Base-by-base conservation (phyloP, 2,888 invertebrate species). In the Eupithecia pulchellata region DNA sequence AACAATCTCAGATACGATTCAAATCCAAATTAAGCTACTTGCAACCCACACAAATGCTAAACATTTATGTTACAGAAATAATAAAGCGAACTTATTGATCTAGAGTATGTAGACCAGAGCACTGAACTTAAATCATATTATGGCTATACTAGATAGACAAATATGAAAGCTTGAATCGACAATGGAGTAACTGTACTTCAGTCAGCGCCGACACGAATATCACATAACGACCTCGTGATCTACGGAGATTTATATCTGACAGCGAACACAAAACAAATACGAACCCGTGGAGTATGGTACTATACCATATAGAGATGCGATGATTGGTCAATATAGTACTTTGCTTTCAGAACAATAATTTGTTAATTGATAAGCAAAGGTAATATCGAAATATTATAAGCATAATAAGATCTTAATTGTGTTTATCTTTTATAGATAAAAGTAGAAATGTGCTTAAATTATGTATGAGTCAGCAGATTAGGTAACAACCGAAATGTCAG, bases 171-270 rank as follows among this genome's bases (percentile, higher is more conserved):
- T 91, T 87, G 88, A 91, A 91, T 90, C 89, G 89, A 92, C 93
- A 93, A 93, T 92, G 85, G 91, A 81, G 82, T 93, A 94, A 92
- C 93, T 91, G 93, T 90, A 86, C 83, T 86, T 85, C 82, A 87
- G 89, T 83, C 88, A 86, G 89, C 89, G 90, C 87, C 90, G 92
- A 92, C 93, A 92, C 92, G 91, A 93, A 91, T 92, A 91, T 91
- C 89, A 91, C 92, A 92, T 93, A 93, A 91, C 91, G 86, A 90
- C 90, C 91, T 92, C 92, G 91, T 92, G 91, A 92, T 92, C 91
- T 89, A 82, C 83, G 82, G 86, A 91, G 92, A 93, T 93, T 92
- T 93, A 91, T 91, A 91, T 90, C 90, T 87, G 88, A 90, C 90
- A 89, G 82, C 81, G 76, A 82, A 84, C 84, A 79, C 82, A 82